Evolutionary conservation across 2,797 vertebrate species (phyloP).

Genomic region (Botia almorhae): DNA sequence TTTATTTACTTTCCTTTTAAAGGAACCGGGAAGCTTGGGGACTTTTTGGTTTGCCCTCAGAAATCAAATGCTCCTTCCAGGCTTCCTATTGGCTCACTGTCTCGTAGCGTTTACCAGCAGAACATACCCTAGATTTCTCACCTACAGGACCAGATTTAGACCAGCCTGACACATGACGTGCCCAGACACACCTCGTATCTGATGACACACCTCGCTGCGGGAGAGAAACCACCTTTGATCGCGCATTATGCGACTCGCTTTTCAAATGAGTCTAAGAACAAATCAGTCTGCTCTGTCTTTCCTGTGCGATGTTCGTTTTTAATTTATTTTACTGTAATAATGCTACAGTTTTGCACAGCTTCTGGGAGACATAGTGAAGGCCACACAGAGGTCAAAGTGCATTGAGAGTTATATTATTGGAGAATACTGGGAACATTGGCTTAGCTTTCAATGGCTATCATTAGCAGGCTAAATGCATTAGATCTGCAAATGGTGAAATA

Average conservation of each 20-base stretch:
- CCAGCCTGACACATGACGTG: conserved; percentile 29
- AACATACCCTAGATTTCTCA: conserved; percentile 37
- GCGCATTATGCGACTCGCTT: conserved; percentile 1
- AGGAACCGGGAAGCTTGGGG: conserved; percentile 21
- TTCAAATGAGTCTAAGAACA: not conserved
- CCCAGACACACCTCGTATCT: conserved; percentile 27
- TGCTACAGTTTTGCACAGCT: too few species aligned
- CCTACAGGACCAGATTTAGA: conserved; percentile 16
- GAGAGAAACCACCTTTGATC: conserved; percentile 40
- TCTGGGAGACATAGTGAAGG: too few species aligned
- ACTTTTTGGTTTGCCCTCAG: conserved; percentile 18
- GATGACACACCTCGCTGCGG: conserved; percentile 45
- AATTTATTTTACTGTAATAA: too few species aligned
- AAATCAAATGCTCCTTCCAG: not conserved
- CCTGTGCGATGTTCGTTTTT: not conserved
- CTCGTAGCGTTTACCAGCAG: conserved; percentile 10
- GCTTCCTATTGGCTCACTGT: conserved; percentile 33
- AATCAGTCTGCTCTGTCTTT: not conserved
- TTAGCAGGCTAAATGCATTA: conserved; percentile 41
- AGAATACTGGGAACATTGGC: conserved; percentile 11
- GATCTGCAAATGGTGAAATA: conserved; percentile 28
- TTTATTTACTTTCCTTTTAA: conserved; percentile 44
- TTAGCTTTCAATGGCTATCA: conserved; percentile 28
- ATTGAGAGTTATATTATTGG: conserved; percentile 15
- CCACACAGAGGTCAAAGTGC: conserved; percentile 28